Evolutionary conservation across 2,797 vertebrate species (phyloP), one percentile per base, ranked within the genome.

Genomic region (Babyrousa celebensis): DNA sequence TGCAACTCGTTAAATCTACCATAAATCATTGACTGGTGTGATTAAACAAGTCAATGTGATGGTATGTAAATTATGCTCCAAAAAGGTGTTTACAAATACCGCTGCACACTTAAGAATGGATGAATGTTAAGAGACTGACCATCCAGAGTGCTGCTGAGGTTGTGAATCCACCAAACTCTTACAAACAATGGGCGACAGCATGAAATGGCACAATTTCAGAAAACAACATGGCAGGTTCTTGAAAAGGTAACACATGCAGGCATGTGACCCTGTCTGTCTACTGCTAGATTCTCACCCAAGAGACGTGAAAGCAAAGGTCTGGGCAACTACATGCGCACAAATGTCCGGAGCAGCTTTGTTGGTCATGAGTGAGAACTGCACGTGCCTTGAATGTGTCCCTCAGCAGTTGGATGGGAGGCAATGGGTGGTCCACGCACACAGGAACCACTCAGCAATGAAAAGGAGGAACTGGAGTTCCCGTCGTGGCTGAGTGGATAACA

Each of bases 141-240:
- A 48, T 10, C 43, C 17, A 12, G 54, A 21, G 32, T 6, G 17
- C 27, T 6, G 12, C 5, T 2, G 12, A 29, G 25, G 8, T 1
- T 23, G 85, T 23, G 23, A 60, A 43, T 21, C 4, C 15, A 23
- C 54, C 70, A 23, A 10, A n/a, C 25, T 1, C 54, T 23, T 9
- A 12, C 17, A 36, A 18, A 4, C 12, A 3, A 27, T 56, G 23
- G 1, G 12, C 3, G 29, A 70, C 3, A 29, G 56, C 0, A 8
- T 48, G 70, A 62, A 21, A 62, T 12, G 85, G 56, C 12, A 23
- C 32, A 72, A 48, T 62, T 48, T 72, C 18, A 17, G 36, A 74
- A 60, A 62, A 62, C 4, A 65, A 5, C 3, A 23, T 10, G 58
- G 40, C 0, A 3, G 8, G 29, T n/a, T n/a, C 60, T 80, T 48